A percentile compares a stretch with the other conserved stretches of the same genome.
phyloP scores from a whole-genome alignment of 2,113 vertebrate genomes.

The crab-eating macaque (Macaca fascicularis) region DNA sequence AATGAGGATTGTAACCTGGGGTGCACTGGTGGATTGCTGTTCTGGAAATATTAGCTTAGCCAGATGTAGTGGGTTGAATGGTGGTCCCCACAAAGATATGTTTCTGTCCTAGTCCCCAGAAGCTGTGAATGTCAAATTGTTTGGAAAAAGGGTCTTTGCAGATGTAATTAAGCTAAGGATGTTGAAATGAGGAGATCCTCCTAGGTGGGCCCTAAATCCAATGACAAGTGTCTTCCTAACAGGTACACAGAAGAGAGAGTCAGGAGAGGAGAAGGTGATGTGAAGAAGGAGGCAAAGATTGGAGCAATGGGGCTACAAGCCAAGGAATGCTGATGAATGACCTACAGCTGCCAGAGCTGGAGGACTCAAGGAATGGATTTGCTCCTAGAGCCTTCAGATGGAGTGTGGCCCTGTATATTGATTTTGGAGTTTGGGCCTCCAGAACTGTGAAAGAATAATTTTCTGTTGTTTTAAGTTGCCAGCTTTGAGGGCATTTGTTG shows the following conservation, averaged over 20 bases:
- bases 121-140: background rate
- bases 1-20: background rate
- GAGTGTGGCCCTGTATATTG: background rate
- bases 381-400: background rate
- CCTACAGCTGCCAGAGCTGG: background rate
- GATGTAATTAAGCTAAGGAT: background rate
- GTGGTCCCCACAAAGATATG: background rate
- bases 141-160: background rate
- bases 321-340: background rate
- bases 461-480: background rate
- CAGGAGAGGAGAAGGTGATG: background rate
- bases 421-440: background rate
- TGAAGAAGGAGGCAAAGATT: background rate
- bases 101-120: background rate
- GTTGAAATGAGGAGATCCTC: background rate
- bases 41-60: background rate
- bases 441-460: background rate
- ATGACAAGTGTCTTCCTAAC: background rate
- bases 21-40: background rate
- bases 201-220: background rate
- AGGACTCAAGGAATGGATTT: background rate
- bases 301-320: background rate
- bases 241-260: background rate
- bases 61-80: background rate
- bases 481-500: background rate